Evolutionary conservation across 2,113 vertebrate genomes (phyloP), one percentile per base, ranked within the genome.

Genomic region (Burhinus oedicnemus): DNA sequence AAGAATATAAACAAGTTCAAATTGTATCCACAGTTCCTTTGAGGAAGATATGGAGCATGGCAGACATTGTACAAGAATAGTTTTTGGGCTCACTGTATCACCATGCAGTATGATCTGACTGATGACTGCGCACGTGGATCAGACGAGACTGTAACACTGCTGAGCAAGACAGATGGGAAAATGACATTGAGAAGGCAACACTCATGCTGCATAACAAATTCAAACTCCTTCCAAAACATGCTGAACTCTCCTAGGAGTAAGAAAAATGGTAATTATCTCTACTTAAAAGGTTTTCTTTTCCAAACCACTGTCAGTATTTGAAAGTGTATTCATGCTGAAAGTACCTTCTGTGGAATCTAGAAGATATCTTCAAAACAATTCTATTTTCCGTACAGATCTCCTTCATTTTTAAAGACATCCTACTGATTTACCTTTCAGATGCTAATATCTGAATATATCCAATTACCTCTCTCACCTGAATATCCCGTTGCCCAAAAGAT

Each of bases 121-220:
- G 90, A 60, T 54, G 91, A 58, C 57, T 86, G 84, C 88, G 81
- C 92, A 54, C 71, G 25, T 27, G 57, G 81, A 89, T n/a, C 96
- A 94, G 93, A 84, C 5, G 6, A 87, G 91, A 62, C 81, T 57
- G 61, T 80, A 70, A 86, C 82, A 71, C 94, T 89, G 91, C 91
- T 90, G 87, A 93, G 87, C 72, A 85, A 91, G 90, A 69, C 96
- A 96, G 93, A 95, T 96, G 94, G 87, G 85, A 51, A 88, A 80
- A 83, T 92, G 93, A 97, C 96, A 94, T 84, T 95, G 93, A 91
- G 89, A 91, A 90, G 75, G 89, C 89, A 95, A 55, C 30, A 6
- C 71, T 93, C 11, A 2, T 93, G 82, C 89, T 90, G 91, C 74
- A 91, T 89, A 82, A 80, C 77, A 95, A 95, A 94, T 79, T 81